Base-by-base conservation (phyloP, 2,113 vertebrate genomes). In the Nannobrachium achirus region DNA sequence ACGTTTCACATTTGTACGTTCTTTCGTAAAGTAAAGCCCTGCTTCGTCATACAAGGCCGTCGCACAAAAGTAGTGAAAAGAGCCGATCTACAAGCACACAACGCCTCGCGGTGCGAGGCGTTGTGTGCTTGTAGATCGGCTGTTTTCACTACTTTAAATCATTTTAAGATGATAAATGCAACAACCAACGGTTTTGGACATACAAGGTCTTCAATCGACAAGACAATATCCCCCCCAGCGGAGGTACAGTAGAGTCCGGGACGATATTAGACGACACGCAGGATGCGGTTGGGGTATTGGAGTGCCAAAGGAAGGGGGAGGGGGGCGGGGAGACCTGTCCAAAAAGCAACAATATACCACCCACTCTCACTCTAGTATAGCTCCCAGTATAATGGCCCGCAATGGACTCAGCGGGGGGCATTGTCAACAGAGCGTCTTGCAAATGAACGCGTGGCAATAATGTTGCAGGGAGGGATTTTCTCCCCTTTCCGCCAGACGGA, bases 301-400 rank as follows among this genome's bases (percentile, higher is more conserved):
- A 71, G n/a, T n/a, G n/a, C n/a, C n/a, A n/a, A n/a, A n/a, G n/a
- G n/a, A n/a, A n/a, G 70, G 42, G 67, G 42, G 56, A 67, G 66
- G 57, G 45, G 56, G 46, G 61, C 40, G 48, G 50, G 65, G 38
- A 15, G 69, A 52, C 66, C 53, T 76, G 79, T 79, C 79, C 87
- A 82, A 83, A 87, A 84, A 89, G 79, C 83, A 88, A 82, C 84
- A 87, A 89, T 89, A 79, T 87, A 86, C 86, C 78, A 78, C 85
- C 71, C 72, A 81, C 67, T 48, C 66, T 33, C 25, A 33, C 57
- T 69, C 72, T 75, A n/a, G 69, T 75, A 73, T 71, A 75, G 75
- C 73, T 71, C 69, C 41, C 71, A 70, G 75, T 80, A n/a, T n/a
- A 88, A 89, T 86, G 73, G 78, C 79, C 64, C 65, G 77, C 78